phyloP scores from a whole-genome alignment of 2,888 invertebrate species.

The Tachystola acroxantha region DNA sequence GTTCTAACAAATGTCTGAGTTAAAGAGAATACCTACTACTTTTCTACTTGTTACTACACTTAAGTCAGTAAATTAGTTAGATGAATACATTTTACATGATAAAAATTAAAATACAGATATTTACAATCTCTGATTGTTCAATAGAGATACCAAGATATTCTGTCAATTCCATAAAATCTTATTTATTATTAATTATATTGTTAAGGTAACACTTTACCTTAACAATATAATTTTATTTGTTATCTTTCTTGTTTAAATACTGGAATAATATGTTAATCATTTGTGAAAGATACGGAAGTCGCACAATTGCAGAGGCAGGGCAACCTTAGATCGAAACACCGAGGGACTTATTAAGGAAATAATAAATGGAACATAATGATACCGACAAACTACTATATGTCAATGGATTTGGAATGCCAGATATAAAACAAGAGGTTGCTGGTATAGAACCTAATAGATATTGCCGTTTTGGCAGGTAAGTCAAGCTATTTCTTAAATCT shows the following conservation, averaged over 20 bases:
- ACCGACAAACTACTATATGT: constrained; percentile 1
- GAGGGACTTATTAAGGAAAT: background rate
- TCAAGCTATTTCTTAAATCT: background rate
- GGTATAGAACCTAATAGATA: background rate
- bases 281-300: background rate
- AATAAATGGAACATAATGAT: constrained; percentile 3
- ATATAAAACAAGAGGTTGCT: background rate
- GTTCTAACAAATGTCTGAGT: no score
- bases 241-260: constrained; percentile 8
- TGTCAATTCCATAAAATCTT: no score
- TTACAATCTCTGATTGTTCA: no score
- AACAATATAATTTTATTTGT: background rate
- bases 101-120: no score
- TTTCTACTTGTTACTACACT: no score
- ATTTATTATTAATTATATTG: no score
- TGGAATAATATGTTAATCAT: background rate
- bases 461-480: constrained; percentile 7
- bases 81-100: no score
- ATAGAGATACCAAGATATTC: no score
- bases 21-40: no score
- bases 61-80: no score
- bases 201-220: background rate
- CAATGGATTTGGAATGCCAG: constrained; percentile 1
- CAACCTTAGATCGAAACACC: background rate
- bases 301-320: background rate